Evolutionary conservation across 2,113 vertebrate genomes (phyloP).

Genomic region (Asarcornis scutulata): DNA sequence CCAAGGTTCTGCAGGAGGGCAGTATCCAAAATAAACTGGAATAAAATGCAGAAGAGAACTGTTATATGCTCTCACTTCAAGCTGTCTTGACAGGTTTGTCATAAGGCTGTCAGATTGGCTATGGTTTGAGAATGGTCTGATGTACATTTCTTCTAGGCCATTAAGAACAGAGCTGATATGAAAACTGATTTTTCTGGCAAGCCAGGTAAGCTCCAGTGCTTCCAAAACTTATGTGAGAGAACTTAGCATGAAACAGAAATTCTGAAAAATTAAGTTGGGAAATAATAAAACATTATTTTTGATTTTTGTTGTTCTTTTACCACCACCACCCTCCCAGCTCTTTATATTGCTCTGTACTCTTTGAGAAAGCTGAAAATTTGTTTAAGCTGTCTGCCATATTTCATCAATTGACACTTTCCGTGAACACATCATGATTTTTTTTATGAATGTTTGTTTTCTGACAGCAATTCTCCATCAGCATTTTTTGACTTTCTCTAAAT

Average conservation of each 20-base stretch:
- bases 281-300: not conserved
- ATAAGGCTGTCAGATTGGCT: not conserved
- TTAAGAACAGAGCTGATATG: not conserved
- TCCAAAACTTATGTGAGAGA: not conserved
- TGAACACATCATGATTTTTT: not conserved
- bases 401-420: not conserved
- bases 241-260: not conserved
- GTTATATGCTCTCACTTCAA: not conserved
- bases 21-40: not conserved
- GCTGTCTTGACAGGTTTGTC: not conserved
- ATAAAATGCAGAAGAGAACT: not conserved
- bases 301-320: not conserved
- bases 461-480: not conserved
- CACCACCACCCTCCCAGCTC: not conserved
- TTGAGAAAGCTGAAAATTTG: not conserved
- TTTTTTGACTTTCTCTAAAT: not conserved
- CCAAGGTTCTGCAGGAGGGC: not conserved
- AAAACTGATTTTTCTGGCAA: constrained; percentile 15
- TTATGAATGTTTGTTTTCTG: constrained; percentile 5
- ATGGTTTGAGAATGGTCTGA: not conserved
- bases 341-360: not conserved
- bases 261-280: not conserved
- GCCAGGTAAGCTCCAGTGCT: not conserved
- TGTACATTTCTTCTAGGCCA: constrained; percentile 6
- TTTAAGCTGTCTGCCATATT: not conserved